Evolutionary conservation across 2,888 invertebrate species (phyloP), one percentile per base, ranked within the genome.

Genomic region (Platycnemis pennipes): DNA sequence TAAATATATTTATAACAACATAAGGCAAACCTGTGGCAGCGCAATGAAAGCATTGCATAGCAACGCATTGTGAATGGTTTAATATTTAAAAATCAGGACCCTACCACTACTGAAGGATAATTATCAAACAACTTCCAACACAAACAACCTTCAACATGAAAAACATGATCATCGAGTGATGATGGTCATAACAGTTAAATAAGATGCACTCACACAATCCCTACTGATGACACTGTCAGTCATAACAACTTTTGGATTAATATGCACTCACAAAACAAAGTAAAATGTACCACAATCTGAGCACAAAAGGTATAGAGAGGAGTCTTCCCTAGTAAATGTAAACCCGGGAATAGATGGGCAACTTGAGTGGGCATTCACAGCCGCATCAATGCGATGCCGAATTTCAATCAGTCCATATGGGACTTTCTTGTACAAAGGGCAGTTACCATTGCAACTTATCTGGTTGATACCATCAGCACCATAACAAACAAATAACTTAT

Each of bases 391-490:
- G 13, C 91, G 91, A 44, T n/a, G 63, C n/a, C 91, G 91, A 91
- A 91, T 63, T 44, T 91, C 91, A 42, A 44, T 63, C 42, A 91
- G 19, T 7, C 63, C 91, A 44, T 91, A 91, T 0, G 91, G 63
- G 11, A 91, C 56, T 42, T 44, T 63, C 45, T 91, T 91, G 8
- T 49, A 63, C 4, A 91, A 44, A n/a, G 42, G 22, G 13, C 91
- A 91, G n/a, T 91, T 63, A n/a, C 91, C 91, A 63, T 63, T 91
- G 42, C 91, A 91, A 63, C 63, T 63, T 26, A 91, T 56, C 31
- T 91, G 63, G 63, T 91, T 91, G n/a, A 42, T 44, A 44, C 63
- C 91, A 63, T 91, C 91, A n/a, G 4, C n/a, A 91, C 63, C 63
- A 63, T 37, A 63, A 13, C 63, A 44, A 44, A 91, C 26, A 63